These are phyloP conservation scores for Lepus oiostolus DNA, from an alignment of 2,797 vertebrate genomes.

Conservation along the genomic window DNA sequence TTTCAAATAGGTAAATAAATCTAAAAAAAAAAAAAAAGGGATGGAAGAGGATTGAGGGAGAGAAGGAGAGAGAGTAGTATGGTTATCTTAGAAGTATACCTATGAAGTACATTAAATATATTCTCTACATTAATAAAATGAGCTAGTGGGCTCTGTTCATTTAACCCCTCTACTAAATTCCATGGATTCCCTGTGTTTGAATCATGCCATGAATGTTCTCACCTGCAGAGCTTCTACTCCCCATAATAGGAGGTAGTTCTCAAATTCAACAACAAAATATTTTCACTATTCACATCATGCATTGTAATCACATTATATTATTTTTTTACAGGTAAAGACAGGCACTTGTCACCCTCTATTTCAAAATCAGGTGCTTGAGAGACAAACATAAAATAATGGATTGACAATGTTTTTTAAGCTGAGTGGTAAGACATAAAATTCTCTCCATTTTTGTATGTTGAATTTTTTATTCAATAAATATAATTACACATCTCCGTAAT, in stretches of 20 bases:
- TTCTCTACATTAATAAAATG: not conserved
- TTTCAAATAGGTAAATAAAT: too few species aligned
- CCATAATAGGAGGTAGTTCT: not conserved
- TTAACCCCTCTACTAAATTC: not conserved
- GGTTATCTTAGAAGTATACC: too few species aligned
- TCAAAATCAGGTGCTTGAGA: not conserved
- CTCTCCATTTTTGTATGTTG: not conserved
- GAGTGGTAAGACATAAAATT: not conserved
- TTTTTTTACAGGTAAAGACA: not conserved
- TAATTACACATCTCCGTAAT: not conserved
- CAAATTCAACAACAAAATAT: not conserved
- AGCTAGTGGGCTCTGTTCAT: not conserved
- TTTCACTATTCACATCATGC: not conserved
- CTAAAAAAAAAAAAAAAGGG: too few species aligned
- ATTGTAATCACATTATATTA: not conserved
- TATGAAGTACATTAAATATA: too few species aligned
- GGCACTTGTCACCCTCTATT: not conserved
- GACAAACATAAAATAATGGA: not conserved
- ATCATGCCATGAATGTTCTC: not conserved
- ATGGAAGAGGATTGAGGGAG: too few species aligned
- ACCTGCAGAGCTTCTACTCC: not conserved
- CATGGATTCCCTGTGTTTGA: not conserved
- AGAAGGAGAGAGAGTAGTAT: too few species aligned
- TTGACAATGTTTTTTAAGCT: not conserved
- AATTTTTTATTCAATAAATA: not conserved